These are phyloP conservation scores for Zophobas morio DNA, from an alignment of 1,140 invertebrate genomes.

Conservation along the genomic window DNA sequence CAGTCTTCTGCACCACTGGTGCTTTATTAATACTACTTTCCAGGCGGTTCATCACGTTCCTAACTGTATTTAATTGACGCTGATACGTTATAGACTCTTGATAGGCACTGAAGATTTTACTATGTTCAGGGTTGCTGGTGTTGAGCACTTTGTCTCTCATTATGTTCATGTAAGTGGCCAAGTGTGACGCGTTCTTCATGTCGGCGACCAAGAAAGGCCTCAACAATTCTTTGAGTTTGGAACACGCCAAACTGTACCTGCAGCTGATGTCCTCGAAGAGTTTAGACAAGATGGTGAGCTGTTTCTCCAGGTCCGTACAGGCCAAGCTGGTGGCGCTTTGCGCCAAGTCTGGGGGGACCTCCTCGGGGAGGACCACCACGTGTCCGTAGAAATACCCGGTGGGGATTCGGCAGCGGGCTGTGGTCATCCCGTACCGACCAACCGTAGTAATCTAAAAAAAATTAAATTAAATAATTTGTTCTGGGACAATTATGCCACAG, in stretches of 20 bases:
- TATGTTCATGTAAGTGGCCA: slow-evolving; percentile 83
- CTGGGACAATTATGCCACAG: too few relatives aligned
- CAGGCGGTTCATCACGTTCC: slow-evolving; percentile 80
- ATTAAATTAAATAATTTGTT: slow-evolving; percentile 15
- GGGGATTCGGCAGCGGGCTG: slow-evolving; percentile 90
- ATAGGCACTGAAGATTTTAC: slow-evolving; percentile 84
- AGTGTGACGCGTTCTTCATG: slow-evolving; percentile 83
- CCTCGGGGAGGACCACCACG: slow-evolving; percentile 74
- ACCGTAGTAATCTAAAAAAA: slow-evolving; percentile 81
- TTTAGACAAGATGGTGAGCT: slow-evolving; percentile 66
- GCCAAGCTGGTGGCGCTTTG: slow-evolving; percentile 19
- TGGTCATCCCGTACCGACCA: slow-evolving; percentile 91
- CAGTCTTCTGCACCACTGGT: slow-evolving; percentile 45
- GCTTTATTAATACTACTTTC: slow-evolving; percentile 65
- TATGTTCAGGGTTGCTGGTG: slow-evolving; percentile 70
- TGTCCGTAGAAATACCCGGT: slow-evolving; percentile 95
- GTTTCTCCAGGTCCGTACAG: slow-evolving; percentile 63
- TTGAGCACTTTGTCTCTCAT: slow-evolving; percentile 74
- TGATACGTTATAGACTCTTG: slow-evolving; percentile 87
- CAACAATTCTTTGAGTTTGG: slow-evolving; percentile 82
- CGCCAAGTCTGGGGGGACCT: slow-evolving; percentile 56
- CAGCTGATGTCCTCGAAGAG: slow-evolving; percentile 85
- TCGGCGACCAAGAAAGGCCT: slow-evolving; percentile 83
- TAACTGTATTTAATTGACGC: slow-evolving; percentile 84
- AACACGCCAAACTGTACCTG: slow-evolving; percentile 86